A percentile compares a stretch with the other conserved stretches of the same genome.
phyloP scores from a whole-genome alignment of 2,797 vertebrate genomes.

The Atherinosoma microstoma region DNA sequence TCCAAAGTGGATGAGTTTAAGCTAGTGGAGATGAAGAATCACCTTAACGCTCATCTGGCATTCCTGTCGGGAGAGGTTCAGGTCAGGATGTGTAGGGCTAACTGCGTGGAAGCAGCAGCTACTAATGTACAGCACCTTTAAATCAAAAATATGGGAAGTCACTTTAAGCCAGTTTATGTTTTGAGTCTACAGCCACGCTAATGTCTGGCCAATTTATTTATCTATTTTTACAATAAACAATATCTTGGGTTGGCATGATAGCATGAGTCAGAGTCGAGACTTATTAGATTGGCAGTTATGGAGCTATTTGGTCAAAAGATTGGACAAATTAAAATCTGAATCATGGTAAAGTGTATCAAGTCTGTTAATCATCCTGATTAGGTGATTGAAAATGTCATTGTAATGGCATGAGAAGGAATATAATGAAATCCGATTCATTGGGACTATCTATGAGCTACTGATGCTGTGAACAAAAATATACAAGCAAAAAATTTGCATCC shows the following conservation, averaged over 20 bases:
- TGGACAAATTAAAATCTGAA: background rate
- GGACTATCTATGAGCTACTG: background rate
- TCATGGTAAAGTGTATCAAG: no score
- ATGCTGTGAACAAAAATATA: background rate
- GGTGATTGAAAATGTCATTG: background rate
- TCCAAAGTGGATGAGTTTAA: background rate
- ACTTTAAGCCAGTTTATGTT: background rate
- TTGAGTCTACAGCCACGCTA: background rate
- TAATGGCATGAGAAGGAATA: background rate
- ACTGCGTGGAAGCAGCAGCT: background rate
- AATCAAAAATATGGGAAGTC: background rate
- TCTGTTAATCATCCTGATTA: background rate
- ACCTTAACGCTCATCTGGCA: background rate
- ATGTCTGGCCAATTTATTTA: no score
- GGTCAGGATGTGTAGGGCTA: background rate
- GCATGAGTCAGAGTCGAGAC: background rate
- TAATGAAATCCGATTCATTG: background rate
- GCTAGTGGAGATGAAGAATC: background rate
- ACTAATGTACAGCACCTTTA: background rate
- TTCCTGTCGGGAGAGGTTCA: background rate
- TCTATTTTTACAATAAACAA: background rate
- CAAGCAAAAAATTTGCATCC: background rate
- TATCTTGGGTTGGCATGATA: background rate
- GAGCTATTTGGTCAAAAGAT: background rate
- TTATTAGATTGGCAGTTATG: background rate